Evolutionary conservation across 1,140 invertebrate species (phyloP).

Genomic region (Brachionus angularis): DNA sequence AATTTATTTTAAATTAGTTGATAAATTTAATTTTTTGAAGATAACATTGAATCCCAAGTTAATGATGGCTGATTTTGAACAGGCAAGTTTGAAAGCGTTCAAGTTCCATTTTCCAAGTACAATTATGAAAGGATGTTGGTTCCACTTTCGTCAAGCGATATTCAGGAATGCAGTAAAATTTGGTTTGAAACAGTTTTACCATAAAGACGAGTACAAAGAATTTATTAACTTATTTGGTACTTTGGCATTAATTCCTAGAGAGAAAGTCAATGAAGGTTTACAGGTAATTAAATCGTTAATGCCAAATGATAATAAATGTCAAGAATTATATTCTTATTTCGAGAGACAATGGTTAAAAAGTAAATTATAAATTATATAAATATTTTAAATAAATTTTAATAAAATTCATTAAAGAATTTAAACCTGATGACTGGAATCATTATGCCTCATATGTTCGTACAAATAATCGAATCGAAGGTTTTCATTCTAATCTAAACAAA

Average conservation of each 20-base stretch:
- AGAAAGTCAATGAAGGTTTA: neutral
- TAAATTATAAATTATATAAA: no score
- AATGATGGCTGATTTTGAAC: slow-evolving; percentile 25
- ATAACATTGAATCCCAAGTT: neutral
- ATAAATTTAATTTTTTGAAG: no score
- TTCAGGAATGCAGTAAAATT: slow-evolving; percentile 1
- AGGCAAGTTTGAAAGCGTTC: neutral
- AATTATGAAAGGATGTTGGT: slow-evolving; percentile 11
- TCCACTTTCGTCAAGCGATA: slow-evolving; percentile 9
- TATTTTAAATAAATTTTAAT: no score
- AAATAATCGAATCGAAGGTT: slow-evolving; percentile 21
- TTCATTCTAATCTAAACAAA: slow-evolving; percentile 3
- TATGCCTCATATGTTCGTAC: neutral
- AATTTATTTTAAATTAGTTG: no score
- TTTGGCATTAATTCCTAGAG: neutral
- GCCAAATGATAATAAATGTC: slow-evolving; percentile 7
- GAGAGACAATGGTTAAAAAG: neutral
- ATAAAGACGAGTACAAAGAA: slow-evolving; percentile 1
- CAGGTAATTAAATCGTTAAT: neutral
- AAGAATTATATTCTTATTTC: neutral
- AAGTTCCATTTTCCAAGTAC: slow-evolving; percentile 3
- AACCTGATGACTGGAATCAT: neutral
- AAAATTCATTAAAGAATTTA: neutral
- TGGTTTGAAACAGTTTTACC: slow-evolving; percentile 7
- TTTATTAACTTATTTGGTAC: slow-evolving; percentile 1